A percentile compares a stretch with the other conserved stretches of the same genome.
Conservation (phyloP, 2,888 invertebrate genomes). For the Drosophila helvetica region DNA sequence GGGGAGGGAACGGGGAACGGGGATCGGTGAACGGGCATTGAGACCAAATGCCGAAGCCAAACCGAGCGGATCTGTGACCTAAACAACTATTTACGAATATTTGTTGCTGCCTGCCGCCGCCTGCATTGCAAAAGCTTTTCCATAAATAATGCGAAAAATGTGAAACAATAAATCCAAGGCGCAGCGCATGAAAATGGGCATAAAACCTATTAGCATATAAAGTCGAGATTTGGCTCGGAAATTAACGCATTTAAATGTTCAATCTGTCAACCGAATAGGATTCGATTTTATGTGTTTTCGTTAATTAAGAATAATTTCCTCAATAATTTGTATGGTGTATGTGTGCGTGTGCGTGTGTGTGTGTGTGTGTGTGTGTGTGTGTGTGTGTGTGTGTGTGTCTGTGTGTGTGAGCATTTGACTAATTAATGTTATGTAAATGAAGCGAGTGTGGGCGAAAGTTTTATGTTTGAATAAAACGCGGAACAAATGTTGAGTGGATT, state of each 20-base stretch:
- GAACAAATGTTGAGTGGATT: constrained; percentile 28
- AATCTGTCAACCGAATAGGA: constrained; percentile 43
- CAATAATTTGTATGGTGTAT: constrained; percentile 36
- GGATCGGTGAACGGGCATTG: not conserved
- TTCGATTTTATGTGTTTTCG: constrained; percentile 28
- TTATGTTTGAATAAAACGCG: constrained; percentile 20
- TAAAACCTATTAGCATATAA: constrained; percentile 44
- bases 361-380: constrained; percentile 20
- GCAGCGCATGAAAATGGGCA: constrained; percentile 13
- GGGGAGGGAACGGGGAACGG: too few species aligned
- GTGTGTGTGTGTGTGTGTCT: constrained; percentile 27
- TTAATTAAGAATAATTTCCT: constrained; percentile 55
- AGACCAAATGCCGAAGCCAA: not conserved
- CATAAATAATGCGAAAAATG: constrained; percentile 41
- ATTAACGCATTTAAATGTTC: constrained; percentile 50
- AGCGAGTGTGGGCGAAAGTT: constrained; percentile 26
- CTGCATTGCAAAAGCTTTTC: constrained; percentile 40
- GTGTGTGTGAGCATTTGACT: constrained; percentile 32
- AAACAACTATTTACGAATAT: constrained; percentile 1
- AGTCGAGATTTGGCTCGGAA: constrained; percentile 50
- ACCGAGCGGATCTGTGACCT: constrained; percentile 2
- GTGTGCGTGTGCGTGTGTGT: constrained; percentile 25
- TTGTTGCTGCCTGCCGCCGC: constrained; percentile 1
- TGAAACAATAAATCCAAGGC: constrained; percentile 46
- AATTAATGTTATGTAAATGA: constrained; percentile 35